Percentiles rank a stretch among this genome's conserved stretches.
Conservation (phyloP, 1,140 invertebrate genomes). For the Conus betulinus region DNA sequence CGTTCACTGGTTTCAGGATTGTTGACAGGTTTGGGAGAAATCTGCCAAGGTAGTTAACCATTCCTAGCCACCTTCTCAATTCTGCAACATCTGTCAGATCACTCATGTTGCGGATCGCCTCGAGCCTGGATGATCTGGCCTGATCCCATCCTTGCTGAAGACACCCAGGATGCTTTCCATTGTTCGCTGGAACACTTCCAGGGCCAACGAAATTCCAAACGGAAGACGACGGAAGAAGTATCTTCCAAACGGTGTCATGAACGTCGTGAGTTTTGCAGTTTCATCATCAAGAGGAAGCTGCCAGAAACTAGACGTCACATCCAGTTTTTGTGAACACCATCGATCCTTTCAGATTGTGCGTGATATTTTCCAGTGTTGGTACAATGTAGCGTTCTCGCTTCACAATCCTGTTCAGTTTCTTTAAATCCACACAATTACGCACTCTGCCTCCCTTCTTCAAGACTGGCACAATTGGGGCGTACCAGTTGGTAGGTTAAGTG, state of each 20-base stretch:
- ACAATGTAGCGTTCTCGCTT: no score
- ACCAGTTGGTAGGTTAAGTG: slow-evolving; percentile 19
- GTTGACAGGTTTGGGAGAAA: slow-evolving; percentile 36
- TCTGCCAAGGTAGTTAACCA: slow-evolving; percentile 34
- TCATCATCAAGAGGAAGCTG: slow-evolving; percentile 44
- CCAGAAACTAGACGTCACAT: slow-evolving; percentile 43
- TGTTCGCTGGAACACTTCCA: slow-evolving; percentile 19
- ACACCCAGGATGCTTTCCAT: neutral
- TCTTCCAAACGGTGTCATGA: slow-evolving; percentile 66
- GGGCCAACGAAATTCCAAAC: slow-evolving; percentile 68
- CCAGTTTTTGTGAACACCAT: slow-evolving; percentile 40
- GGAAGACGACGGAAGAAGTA: slow-evolving; percentile 68
- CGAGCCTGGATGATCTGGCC: slow-evolving; percentile 31
- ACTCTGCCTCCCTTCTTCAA: no score
- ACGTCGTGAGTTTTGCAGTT: slow-evolving; percentile 51
- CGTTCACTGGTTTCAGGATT: slow-evolving; percentile 32
- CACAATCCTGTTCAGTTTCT: no score
- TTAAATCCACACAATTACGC: no score
- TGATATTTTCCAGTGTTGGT: no score
- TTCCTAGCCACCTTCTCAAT: slow-evolving; percentile 28
- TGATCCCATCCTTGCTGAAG: no score
- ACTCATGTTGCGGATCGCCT: slow-evolving; percentile 43
- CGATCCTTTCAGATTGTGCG: neutral
- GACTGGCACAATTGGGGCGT: neutral
- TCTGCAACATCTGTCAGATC: slow-evolving; percentile 3